These are phyloP conservation scores for Ennomos erosarius DNA, from an alignment of 2,888 invertebrate species.

Conservation along the genomic window DNA sequence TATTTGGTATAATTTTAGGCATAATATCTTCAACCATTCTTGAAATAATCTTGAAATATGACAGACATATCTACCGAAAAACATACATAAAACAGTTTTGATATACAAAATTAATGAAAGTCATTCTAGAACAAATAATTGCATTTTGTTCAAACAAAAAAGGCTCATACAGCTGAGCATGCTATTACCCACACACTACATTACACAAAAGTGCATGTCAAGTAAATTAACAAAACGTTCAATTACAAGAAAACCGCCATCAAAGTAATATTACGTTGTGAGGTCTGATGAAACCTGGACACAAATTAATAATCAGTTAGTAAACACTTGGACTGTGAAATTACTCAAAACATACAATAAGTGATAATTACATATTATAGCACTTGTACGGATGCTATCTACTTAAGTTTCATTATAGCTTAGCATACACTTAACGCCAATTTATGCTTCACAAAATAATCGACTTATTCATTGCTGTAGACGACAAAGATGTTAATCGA, in stretches of 20 bases:
- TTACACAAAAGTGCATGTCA: conserved; percentile 43
- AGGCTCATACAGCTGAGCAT: conserved; percentile 1
- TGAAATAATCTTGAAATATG: no score
- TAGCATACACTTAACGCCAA: conserved; percentile 81
- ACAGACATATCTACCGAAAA: no score
- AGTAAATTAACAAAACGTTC: conserved; percentile 46
- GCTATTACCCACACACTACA: background rate
- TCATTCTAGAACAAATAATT: no score
- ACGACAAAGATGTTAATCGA: conserved; percentile 19
- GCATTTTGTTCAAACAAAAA: conserved; percentile 18
- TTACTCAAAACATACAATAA: conserved; percentile 62
- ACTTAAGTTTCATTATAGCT: conserved; percentile 78
- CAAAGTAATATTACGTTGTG: conserved; percentile 57
- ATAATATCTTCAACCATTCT: no score
- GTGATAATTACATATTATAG: conserved; percentile 73
- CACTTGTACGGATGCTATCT: conserved; percentile 72
- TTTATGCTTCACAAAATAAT: conserved; percentile 59
- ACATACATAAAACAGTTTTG: no score
- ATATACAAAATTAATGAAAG: no score
- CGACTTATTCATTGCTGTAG: conserved; percentile 37
- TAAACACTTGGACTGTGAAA: conserved; percentile 60
- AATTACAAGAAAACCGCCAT: conserved; percentile 62
- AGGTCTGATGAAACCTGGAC: conserved; percentile 38
- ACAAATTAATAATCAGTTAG: conserved; percentile 33
- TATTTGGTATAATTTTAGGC: no score